Base-by-base conservation (phyloP, 2,888 invertebrate genomes). In the Acronicta psi region DNA sequence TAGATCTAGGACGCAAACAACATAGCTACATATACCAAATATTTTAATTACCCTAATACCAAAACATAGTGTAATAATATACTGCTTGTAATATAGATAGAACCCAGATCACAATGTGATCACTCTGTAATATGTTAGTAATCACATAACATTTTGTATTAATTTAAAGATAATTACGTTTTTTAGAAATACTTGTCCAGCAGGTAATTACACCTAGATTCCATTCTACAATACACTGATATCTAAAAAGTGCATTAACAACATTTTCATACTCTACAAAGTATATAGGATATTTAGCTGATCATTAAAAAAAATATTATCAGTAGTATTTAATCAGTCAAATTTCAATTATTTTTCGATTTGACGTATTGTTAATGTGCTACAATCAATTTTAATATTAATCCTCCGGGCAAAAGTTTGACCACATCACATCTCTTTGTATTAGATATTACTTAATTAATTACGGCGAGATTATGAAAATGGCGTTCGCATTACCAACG, bases 21-120 rank as follows among this genome's bases (percentile, higher is more conserved):
- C 41, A 13, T 44, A 34, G 25, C 40, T 66, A 71, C 41, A 43
- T 49, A 44, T 36, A 69, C 54, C 56, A 59, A 73, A 69, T 69
- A 69, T 46, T 45, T 20, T 52, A 25, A 62, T 17, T 41, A 52
- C 31, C 31, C 36, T 17, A 42, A 38, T 25, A 58, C 64, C 55
- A 69, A 69, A 34, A n/a, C n/a, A 34, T 13, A 4, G n/a, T 34
- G 69, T 60, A 60, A 34, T 13, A 4, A 34, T 34, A 73, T 60
- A 60, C 49, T 46, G 20, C 16, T 37, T 50, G 17, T 16, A 37
- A 37, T 25, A 51, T 47, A 14, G 16, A 43, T 14, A 49, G 11
- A 63, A 23, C 14, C n/a, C 7, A 16, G 40, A 36, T 38, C 14
- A 7, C 17, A 37, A 43, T 40, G 25, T 25, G 0, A 41, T 44